Base-by-base conservation (phyloP, 2,113 vertebrate genomes). In the Proterorhinus semilunaris region DNA sequence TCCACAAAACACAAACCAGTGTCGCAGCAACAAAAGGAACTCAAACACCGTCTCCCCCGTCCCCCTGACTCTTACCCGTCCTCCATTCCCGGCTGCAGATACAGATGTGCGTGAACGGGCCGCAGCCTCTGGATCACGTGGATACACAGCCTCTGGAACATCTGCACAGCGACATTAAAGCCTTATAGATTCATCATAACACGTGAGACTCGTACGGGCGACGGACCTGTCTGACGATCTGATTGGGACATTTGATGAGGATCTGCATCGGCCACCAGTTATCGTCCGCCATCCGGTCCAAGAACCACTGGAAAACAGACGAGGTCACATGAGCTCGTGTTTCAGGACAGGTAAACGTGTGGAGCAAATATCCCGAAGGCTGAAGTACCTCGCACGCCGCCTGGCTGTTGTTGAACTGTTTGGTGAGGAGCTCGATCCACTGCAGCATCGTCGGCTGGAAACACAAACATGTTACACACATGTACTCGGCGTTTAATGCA, bases 201-300 rank as follows among this genome's bases (percentile, higher is more conserved):
- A 44, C 6, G 15, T n/a, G 15, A 52, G 15, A 5, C 3, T 1
- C 4, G 27, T 36, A 36, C 27, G 27, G 4, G 27, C 27, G 0
- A 53, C 71, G 64, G 86, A 96, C 98, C 94, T 99, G 97, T 91
- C 98, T 93, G 72, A 99, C 97, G 68, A 99, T 99, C 91, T 99
- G 98, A 92, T 99, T 99, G 84, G 98, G 98, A 68, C 98, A 99
- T 85, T 99, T 99, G 76, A 99, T 99, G 80, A 99, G 92, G 88
- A 99, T 99, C 92, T 99, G 97, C 98, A 99, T 99, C 55, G 98
- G 98, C 98, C 98, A 99, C 98, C 97, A 99, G 91, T 99, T 98
- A 89, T 99, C 97, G 79, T 99, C 97, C 71, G 98, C 98, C 98
- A 99, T 99, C 43, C 96, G 95, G 79, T 99, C 98, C 92, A 99